These are phyloP conservation scores for Drosophila algonquin DNA, from an alignment of 2,888 invertebrate species.

Conservation along the genomic window DNA sequence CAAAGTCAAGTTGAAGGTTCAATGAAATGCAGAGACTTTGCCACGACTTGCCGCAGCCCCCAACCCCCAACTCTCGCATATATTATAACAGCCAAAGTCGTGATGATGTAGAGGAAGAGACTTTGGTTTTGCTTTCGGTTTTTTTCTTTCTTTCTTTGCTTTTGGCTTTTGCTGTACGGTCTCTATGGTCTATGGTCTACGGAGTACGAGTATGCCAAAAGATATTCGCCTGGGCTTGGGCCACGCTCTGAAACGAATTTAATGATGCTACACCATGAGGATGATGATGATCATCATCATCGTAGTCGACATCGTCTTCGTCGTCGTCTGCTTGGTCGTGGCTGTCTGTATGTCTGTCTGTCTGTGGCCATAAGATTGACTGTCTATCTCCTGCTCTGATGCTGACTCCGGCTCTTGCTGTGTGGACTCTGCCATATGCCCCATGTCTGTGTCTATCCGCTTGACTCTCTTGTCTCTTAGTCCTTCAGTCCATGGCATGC, in stretches of 20 bases:
- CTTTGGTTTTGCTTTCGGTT: conserved; percentile 31
- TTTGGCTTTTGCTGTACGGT: conserved; percentile 3
- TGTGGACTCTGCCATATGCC: conserved; percentile 34
- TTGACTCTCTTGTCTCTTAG: conserved; percentile 13
- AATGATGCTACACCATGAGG: conserved; percentile 64
- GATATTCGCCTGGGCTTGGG: conserved; percentile 51
- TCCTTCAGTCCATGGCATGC: conserved; percentile 59
- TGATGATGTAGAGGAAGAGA: conserved; percentile 70
- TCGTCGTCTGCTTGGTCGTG: conserved; percentile 51
- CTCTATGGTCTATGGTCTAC: background rate
- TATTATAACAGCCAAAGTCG: conserved; percentile 72
- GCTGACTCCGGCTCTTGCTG: conserved; percentile 18
- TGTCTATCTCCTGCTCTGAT: conserved; percentile 66
- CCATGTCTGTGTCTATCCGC: conserved; percentile 42
- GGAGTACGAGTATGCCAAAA: conserved; percentile 69
- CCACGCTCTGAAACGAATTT: conserved; percentile 72
- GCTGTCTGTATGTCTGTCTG: conserved; percentile 43
- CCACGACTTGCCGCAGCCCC: conserved; percentile 35
- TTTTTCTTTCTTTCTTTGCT: conserved; percentile 16
- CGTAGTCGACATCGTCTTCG: conserved; percentile 8
- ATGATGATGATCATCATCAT: conserved; percentile 33
- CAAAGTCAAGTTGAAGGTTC: conserved; percentile 83
- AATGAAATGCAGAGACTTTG: conserved; percentile 68
- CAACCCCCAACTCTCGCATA: conserved; percentile 59
- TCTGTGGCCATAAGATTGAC: conserved; percentile 74